Conservation (phyloP, 2,888 invertebrate genomes). For the Baronia brevicornis region DNA sequence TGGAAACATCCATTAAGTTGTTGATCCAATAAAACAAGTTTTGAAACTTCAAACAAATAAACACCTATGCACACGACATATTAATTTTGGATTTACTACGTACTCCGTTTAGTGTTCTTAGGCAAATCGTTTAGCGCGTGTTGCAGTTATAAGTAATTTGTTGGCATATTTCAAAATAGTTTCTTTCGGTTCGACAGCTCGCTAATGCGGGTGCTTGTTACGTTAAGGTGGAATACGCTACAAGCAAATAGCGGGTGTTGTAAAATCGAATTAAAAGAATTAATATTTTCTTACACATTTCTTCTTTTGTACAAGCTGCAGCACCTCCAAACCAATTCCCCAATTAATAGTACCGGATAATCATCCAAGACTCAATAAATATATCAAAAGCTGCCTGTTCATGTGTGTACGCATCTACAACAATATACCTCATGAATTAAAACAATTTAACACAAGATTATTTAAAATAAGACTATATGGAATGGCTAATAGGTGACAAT, state of each 20-base stretch:
- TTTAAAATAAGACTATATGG: too few relatives aligned
- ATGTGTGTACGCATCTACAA: too few relatives aligned
- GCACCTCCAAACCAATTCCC: too few relatives aligned
- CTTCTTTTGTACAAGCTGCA: too few relatives aligned
- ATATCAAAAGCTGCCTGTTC: too few relatives aligned
- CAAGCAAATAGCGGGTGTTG: conserved; percentile 12
- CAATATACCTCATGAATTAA: too few relatives aligned
- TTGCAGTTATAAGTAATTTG: conserved; percentile 35
- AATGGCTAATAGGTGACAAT: too few relatives aligned
- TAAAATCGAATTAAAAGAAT: not conserved
- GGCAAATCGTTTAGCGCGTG: conserved; percentile 22
- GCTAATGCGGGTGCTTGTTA: conserved; percentile 23
- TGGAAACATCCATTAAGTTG: too few relatives aligned
- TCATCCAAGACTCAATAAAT: too few relatives aligned
- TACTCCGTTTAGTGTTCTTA: conserved; percentile 18
- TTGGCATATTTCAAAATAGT: conserved; percentile 44
- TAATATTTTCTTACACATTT: too few relatives aligned
- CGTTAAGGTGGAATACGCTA: conserved; percentile 14
- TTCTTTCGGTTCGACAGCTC: conserved; percentile 53
- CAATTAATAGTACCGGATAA: too few relatives aligned
- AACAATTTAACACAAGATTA: too few relatives aligned
- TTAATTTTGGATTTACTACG: conserved; percentile 16
- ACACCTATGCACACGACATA: conserved; percentile 9
- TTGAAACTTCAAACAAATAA: conserved; percentile 5
- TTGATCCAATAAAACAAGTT: conserved; percentile 1